Evolutionary conservation across 2,797 vertebrate species (phyloP).

Genomic region (Urophycis tenuis): DNA sequence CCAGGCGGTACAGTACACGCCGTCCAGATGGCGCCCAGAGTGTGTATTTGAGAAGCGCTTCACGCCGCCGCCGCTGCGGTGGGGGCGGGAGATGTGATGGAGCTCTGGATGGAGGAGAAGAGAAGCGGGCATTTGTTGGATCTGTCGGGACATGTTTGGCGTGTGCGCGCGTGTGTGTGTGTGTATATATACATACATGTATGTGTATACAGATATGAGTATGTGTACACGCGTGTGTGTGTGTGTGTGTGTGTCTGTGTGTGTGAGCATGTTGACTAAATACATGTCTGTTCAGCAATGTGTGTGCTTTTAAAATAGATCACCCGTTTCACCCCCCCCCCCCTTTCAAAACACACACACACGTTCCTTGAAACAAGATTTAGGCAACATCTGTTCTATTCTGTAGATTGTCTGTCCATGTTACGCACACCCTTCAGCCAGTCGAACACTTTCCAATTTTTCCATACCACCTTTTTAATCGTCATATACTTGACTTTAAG

Average conservation of each 20-base stretch:
- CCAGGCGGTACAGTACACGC: conserved; percentile 19
- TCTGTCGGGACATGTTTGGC: not conserved
- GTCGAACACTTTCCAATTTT: conserved; percentile 21
- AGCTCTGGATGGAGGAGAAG: not conserved
- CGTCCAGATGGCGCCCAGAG: conserved; percentile 36
- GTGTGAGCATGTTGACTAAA: conserved; percentile 1
- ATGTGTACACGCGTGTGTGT: not conserved
- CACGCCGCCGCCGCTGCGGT: conserved; percentile 5
- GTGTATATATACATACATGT: not conserved
- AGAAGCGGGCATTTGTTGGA: not conserved
- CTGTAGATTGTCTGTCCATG: conserved; percentile 12
- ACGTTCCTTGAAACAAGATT: conserved; percentile 15
- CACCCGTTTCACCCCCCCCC: not conserved
- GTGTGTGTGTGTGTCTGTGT: not conserved
- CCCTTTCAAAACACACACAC: not conserved
- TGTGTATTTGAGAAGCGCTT: conserved; percentile 18
- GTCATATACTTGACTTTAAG: not conserved
- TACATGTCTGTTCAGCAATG: not conserved
- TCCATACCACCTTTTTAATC: not conserved
- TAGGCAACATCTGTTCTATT: conserved; percentile 29
- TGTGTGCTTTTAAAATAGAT: not conserved
- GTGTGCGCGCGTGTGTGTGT: too few species aligned
- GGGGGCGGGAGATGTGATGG: conserved; percentile 9
- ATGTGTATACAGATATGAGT: too few species aligned
- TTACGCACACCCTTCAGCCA: conserved; percentile 17